Evolutionary conservation across 2,113 vertebrate genomes (phyloP).

Genomic region (Gymnarchus niloticus): DNA sequence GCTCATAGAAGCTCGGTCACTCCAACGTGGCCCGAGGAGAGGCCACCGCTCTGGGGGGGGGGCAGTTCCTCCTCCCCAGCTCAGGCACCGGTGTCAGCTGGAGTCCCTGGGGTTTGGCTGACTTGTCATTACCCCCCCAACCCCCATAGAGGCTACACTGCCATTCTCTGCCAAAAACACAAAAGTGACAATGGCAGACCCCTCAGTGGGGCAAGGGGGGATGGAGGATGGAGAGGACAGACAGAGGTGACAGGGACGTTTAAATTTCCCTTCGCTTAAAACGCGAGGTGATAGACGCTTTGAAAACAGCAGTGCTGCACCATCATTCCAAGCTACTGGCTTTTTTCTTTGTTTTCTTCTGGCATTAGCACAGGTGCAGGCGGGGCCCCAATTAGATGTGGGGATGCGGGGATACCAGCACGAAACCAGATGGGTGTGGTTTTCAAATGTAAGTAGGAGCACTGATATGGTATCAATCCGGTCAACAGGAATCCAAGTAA

Average conservation of each 20-base stretch:
- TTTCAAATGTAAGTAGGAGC: neutral
- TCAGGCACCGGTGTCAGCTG: neutral
- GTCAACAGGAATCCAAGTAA: neutral
- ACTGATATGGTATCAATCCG: neutral
- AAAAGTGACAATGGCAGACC: conserved; percentile 6
- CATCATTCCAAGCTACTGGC: neutral
- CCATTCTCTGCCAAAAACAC: neutral
- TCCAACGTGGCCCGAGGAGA: neutral
- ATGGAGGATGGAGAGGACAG: too few species aligned
- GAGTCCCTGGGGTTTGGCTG: conserved; percentile 11
- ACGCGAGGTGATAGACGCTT: neutral
- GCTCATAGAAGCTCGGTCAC: neutral
- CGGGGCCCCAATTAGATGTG: neutral
- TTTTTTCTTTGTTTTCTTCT: too few species aligned
- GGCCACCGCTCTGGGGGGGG: neutral
- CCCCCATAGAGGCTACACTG: neutral
- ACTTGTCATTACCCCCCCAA: neutral
- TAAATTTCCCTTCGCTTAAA: neutral
- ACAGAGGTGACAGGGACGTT: neutral
- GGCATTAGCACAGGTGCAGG: neutral
- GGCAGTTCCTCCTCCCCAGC: neutral
- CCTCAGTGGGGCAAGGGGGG: neutral
- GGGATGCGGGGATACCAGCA: neutral
- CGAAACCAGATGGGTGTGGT: neutral
- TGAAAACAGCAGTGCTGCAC: neutral